Base-by-base conservation (phyloP, 2,888 invertebrate genomes). In the Epicampocera succincta region DNA sequence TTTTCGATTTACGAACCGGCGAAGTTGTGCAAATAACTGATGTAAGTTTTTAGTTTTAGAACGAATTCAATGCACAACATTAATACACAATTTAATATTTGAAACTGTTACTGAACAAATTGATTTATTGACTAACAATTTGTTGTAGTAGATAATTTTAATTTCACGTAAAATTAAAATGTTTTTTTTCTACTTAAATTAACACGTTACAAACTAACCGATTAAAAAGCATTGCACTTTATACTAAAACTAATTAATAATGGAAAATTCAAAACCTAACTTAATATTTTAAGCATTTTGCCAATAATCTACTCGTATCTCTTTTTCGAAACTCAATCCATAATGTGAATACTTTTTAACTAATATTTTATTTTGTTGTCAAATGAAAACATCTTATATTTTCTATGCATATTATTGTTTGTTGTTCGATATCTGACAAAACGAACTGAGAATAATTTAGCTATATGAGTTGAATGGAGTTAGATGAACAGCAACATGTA, bases 11-110 rank as follows among this genome's bases (percentile, higher is more conserved):
- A 85, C 93, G 93, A 86, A 97, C 97, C 60, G 98, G 98, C 48
- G 97, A 98, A 91, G 93, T 96, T 71, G 92, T 97, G 84, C 98
- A 98, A 90, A 93, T 97, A 58, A 95, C 94, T 65, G 97, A 97
- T 92, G 96, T 96, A 92, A 92, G 93, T 91, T 50, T 38, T 8
- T 44, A 17, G 15, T 74, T 68, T 60, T 21, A 66, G 19, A 3
- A 1, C 29, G 3, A n/a, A 60, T 63, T 8, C 6, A 29, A 42
- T 44, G 17, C 54, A 21, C 17, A 25, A 63, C 65, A 48, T 17
- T 29, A 69, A 44, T 48, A 9, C 46, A 56, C 17, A 60, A 13
- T 25, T 60, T 42, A 4, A 25, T 17, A 5, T 25, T 21, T n/a
- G 25, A 42, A 42, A 60, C 9, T 17, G 21, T 25, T 13, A 63